phyloP scores from a whole-genome alignment of 2,888 invertebrate species.

The Macaria liturata region DNA sequence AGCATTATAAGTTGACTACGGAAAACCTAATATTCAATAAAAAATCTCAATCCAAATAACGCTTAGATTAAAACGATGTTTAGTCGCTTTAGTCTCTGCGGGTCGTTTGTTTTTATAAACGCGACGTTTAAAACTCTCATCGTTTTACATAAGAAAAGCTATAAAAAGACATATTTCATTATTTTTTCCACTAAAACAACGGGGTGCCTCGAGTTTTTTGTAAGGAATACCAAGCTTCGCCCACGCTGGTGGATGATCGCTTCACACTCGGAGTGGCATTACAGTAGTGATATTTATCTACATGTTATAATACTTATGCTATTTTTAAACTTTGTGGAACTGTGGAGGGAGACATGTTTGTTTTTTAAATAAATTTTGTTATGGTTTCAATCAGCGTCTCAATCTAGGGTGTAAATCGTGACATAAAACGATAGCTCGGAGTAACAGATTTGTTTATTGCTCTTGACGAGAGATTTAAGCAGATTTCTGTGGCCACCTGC shows the following conservation, averaged over 20 bases:
- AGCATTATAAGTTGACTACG: conserved; percentile 40
- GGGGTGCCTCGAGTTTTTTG: conserved; percentile 78
- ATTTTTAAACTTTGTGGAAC: conserved; percentile 55
- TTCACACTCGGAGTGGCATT: conserved; percentile 79
- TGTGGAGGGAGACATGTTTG: conserved; percentile 14
- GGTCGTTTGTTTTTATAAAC: conserved; percentile 62
- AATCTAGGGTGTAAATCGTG: conserved; percentile 5
- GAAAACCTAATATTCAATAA: conserved; percentile 36
- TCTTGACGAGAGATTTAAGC: conserved; percentile 5
- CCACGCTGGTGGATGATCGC: conserved; percentile 71
- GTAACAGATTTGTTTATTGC: conserved; percentile 8
- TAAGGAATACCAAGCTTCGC: conserved; percentile 67
- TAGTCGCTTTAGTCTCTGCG: conserved; percentile 38
- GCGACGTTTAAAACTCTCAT: conserved; percentile 65
- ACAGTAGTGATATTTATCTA: conserved; percentile 68
- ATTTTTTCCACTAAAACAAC: conserved; percentile 78
- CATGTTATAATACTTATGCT: conserved; percentile 59
- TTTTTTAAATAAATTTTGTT: conserved; percentile 33
- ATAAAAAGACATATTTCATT: conserved; percentile 78
- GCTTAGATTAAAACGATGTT: conserved; percentile 17
- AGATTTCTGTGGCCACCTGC: background rate
- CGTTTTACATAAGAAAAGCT: conserved; percentile 70
- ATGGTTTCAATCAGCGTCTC: conserved; percentile 35
- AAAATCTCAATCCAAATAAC: conserved; percentile 41
- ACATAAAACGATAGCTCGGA: background rate